phyloP scores from a whole-genome alignment of 37 sponge, comb jelly and placozoan genomes.

The Ianthella basta region DNA sequence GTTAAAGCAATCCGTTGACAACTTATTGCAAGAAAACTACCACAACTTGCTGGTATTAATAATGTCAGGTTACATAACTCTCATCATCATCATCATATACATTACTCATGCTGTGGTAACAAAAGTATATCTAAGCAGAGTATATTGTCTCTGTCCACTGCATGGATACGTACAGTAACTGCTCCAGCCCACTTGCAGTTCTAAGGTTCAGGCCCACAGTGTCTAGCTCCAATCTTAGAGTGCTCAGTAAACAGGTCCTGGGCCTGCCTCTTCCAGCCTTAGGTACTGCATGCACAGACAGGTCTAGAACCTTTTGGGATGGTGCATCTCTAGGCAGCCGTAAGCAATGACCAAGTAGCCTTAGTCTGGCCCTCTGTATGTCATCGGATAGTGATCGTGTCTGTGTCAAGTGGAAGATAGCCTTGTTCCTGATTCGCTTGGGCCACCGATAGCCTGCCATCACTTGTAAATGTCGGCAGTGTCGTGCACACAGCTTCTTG shows the following conservation, averaged over 20 bases:
- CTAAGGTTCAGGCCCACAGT: not conserved
- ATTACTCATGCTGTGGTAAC: constrained; percentile 3
- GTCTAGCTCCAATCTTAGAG: not conserved
- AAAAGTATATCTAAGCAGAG: not conserved
- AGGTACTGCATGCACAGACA: not conserved
- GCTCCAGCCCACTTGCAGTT: not conserved
- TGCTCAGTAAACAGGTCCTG: not conserved
- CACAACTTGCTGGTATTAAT: no score
- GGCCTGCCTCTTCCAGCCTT: not conserved
- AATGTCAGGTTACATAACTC: no score
- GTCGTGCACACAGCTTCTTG: constrained; percentile 11
- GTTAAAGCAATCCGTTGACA: no score
- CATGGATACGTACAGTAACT: not conserved
- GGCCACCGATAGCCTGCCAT: constrained; percentile 19
- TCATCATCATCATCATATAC: no score
- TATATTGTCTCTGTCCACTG: constrained; percentile 7
- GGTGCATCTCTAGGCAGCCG: not conserved
- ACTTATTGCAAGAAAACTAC: no score
- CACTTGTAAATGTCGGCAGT: not conserved
- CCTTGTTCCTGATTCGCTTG: constrained; percentile 7
- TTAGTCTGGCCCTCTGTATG: constrained; percentile 8
- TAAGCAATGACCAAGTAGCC: constrained; percentile 16
- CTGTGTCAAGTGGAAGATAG: not conserved
- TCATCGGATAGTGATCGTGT: constrained; percentile 13
- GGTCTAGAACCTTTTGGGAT: not conserved